phyloP scores from a whole-genome alignment of 2,888 invertebrate species.

The Diarsia dahlii region DNA sequence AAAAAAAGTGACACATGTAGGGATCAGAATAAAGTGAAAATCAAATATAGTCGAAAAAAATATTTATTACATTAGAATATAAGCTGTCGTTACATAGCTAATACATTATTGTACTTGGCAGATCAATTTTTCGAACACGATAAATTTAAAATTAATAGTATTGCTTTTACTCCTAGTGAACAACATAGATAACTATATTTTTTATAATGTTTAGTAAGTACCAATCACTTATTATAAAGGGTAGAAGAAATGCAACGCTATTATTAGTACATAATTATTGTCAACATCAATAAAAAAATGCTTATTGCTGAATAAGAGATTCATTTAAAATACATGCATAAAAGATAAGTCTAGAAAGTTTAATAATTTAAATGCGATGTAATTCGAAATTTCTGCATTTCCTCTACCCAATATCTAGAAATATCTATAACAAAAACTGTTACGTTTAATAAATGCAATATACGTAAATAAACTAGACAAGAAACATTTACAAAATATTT shows the following conservation, averaged over 20 bases:
- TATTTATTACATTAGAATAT: slow-evolving; percentile 67
- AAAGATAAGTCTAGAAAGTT: slow-evolving; percentile 10
- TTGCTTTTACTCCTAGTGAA: slow-evolving; percentile 42
- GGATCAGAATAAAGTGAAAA: too few relatives aligned
- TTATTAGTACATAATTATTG: background rate
- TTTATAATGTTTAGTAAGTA: slow-evolving; percentile 54
- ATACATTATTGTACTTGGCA: slow-evolving; percentile 65
- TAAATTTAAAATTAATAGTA: slow-evolving; percentile 48
- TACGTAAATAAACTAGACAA: slow-evolving; percentile 40
- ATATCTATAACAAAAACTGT: slow-evolving; percentile 19
- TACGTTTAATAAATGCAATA: slow-evolving; percentile 57
- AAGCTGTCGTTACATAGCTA: slow-evolving; percentile 61
- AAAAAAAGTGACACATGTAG: too few relatives aligned
- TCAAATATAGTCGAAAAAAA: slow-evolving; percentile 45
- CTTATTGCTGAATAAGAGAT: background rate
- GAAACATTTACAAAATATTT: slow-evolving; percentile 35
- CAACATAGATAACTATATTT: slow-evolving; percentile 15
- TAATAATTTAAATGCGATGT: background rate
- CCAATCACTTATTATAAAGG: slow-evolving; percentile 45
- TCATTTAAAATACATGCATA: background rate
- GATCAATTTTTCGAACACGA: slow-evolving; percentile 50
- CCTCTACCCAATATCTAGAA: slow-evolving; percentile 30
- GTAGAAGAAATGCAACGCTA: slow-evolving; percentile 27
- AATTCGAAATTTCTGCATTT: slow-evolving; percentile 7
- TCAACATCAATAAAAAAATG: background rate